Base-by-base conservation (phyloP, 2,888 invertebrate species). In the Furcula furcula region DNA sequence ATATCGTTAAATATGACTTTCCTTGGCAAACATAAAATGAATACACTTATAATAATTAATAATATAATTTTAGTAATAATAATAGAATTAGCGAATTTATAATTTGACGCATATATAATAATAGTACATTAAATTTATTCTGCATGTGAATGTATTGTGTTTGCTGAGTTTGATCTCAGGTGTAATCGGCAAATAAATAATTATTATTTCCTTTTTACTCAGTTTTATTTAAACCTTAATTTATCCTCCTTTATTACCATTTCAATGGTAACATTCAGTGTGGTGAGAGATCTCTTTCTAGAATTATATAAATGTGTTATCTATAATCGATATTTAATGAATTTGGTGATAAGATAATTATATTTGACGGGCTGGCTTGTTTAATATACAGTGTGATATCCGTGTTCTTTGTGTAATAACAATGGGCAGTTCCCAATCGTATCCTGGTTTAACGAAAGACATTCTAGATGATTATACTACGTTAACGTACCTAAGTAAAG, bases 401-500 rank as follows among this genome's bases (percentile, higher is more conserved):
- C 6, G 16, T 31, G 5, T 13, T 31, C 10, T 18, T 12, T 14
- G 26, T 29, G 26, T 14, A n/a, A 9, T 18, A 18, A 4, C 16
- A 51, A 91, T 92, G 92, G 91, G 91, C 16, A 62, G 65, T 36
- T 74, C 72, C 4, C 83, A 87, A 26, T 81, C 78, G 4, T 87
- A 85, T 47, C 76, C 82, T 3, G 83, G 89, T 21, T 68, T 92
- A 28, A 90, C 91, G 0, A 80, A 90, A 59, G 91, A 92, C 47
- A 52, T 89, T 29, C 55, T 93, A 23, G 91, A 92, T 40, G 92
- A 92, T 30, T 93, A 92, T 51, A 73, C 83, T 0, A 74, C 88
- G 22, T 66, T 93, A 32, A 92, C 93, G 0, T 93, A 91, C 75
- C 71, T 93, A 35, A 90, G 72, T 34, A 91, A 90, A 71, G 84